Conservation (phyloP, 2,888 invertebrate genomes). For the Erpobdella octoculata region DNA sequence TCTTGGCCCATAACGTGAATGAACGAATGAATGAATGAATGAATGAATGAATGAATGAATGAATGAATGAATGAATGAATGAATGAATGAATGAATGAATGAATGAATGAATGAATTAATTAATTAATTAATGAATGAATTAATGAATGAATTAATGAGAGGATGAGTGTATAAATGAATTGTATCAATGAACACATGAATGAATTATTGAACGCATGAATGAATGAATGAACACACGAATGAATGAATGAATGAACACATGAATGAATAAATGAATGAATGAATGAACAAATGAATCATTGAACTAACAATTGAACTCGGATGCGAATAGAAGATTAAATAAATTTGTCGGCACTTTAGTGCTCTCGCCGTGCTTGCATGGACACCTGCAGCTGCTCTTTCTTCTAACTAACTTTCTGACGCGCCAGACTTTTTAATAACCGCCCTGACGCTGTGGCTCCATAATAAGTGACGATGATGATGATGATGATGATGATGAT, state of each 20-base stretch:
- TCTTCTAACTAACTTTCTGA: no score
- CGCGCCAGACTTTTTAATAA: no score
- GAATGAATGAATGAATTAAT: background rate
- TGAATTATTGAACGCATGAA: background rate
- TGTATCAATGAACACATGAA: background rate
- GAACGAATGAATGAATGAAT: background rate
- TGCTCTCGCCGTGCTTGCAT: no score
- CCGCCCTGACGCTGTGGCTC: background rate
- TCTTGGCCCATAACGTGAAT: no score
- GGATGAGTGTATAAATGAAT: background rate
- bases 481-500: conserved; percentile 5
- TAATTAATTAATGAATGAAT: background rate
- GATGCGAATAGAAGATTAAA: background rate
- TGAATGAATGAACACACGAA: background rate
- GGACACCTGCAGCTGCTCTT: no score
- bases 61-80: background rate
- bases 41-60: background rate
- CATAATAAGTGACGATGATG: background rate
- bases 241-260: background rate
- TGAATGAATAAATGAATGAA: no score
- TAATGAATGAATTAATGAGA: background rate
- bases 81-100: background rate
- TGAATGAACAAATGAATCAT: background rate
- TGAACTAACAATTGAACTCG: background rate
- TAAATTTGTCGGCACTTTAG: background rate